Conservation (phyloP, 2,888 invertebrate species). For the Drosophila nr. perissopoda region DNA sequence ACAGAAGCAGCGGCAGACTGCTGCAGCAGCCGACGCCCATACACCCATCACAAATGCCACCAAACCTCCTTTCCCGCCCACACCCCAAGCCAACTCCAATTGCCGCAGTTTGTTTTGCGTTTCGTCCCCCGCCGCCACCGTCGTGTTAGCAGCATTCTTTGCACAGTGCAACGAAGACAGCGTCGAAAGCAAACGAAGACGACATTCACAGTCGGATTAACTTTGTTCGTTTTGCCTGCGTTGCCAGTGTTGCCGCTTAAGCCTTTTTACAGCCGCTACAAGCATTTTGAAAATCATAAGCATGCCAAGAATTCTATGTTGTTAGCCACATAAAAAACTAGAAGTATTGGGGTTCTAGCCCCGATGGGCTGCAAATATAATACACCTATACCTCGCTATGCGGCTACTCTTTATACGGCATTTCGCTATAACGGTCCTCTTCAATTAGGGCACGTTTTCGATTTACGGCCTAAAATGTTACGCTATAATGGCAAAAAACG, state of each 20-base stretch:
- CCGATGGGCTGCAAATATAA: not conserved
- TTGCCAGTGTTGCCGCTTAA: not conserved
- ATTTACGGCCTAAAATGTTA: no score
- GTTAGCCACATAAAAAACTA: not conserved
- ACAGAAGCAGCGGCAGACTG: slow-evolving; percentile 5
- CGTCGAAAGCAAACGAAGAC: slow-evolving; percentile 22
- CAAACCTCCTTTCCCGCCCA: not conserved
- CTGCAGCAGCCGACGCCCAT: slow-evolving; percentile 48
- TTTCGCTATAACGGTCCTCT: no score
- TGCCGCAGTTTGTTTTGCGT: slow-evolving; percentile 27
- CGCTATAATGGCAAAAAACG: no score
- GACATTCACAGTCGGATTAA: slow-evolving; percentile 28
- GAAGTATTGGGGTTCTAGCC: not conserved
- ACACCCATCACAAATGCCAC: slow-evolving; percentile 3
- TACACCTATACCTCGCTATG: no score
- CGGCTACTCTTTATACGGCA: no score
- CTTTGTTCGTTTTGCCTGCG: slow-evolving; percentile 22
- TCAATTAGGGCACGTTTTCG: no score
- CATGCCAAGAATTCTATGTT: not conserved
- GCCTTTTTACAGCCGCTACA: slow-evolving; percentile 1
- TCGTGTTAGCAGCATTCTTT: slow-evolving; percentile 44
- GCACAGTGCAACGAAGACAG: slow-evolving; percentile 58
- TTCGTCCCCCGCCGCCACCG: not conserved
- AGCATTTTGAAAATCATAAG: not conserved
- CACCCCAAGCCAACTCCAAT: slow-evolving; percentile 14